These are phyloP conservation scores for Mobula hypostoma DNA, from an alignment of 2,113 vertebrate genomes.

Conservation along the genomic window DNA sequence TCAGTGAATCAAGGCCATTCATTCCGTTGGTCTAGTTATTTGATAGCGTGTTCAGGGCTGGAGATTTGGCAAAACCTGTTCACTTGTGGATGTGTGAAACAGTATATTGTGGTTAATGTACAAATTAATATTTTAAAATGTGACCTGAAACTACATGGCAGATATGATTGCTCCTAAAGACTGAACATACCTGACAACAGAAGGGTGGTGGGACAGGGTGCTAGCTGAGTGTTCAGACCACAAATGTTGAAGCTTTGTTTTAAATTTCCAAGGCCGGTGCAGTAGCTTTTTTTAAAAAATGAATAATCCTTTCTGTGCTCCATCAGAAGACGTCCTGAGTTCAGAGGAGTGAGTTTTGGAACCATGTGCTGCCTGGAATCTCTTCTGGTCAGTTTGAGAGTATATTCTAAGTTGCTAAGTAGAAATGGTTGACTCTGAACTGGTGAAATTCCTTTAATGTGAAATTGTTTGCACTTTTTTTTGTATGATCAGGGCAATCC, in stretches of 20 bases:
- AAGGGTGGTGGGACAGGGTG: neutral
- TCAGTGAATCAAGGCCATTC: neutral
- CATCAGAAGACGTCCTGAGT: neutral
- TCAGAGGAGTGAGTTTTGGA: neutral
- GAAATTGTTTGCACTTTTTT: conserved; percentile 25
- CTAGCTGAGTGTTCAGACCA: neutral
- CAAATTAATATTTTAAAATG: neutral
- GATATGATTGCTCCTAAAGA: neutral
- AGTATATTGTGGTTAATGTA: neutral
- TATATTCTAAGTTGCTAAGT: neutral
- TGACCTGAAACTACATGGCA: neutral
- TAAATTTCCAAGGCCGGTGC: neutral
- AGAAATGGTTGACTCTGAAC: neutral
- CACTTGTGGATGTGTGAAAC: neutral
- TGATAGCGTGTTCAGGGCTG: neutral
- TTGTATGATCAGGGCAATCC: neutral
- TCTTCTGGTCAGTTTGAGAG: neutral
- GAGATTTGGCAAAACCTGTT: neutral
- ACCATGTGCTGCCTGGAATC: neutral
- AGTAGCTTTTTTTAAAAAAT: neutral
- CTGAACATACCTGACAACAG: neutral
- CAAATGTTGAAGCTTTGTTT: neutral
- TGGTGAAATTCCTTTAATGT: neutral
- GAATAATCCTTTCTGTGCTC: neutral
- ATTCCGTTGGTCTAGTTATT: neutral